phyloP scores from a whole-genome alignment of 2,113 vertebrate genomes.

The Setophaga petechia region DNA sequence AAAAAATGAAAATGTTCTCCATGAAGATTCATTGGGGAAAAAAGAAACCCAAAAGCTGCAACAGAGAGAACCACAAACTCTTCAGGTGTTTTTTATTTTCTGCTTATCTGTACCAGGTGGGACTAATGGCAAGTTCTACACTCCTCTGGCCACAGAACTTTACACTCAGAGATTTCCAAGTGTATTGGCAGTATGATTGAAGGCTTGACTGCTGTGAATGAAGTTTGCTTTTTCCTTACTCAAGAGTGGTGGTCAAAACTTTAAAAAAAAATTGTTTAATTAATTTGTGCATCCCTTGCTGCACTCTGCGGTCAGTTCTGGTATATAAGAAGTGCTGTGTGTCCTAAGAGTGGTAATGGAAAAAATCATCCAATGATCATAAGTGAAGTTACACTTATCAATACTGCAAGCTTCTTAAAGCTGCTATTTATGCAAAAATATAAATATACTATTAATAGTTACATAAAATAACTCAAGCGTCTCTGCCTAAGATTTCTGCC shows the following conservation, averaged over 20 bases:
- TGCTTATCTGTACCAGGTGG: not conserved
- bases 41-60: not conserved
- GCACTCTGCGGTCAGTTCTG: not conserved
- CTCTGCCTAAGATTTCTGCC: not conserved
- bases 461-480: not conserved
- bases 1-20: not conserved
- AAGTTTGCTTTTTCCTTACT: not conserved
- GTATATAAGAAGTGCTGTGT: not conserved
- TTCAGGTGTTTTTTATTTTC: not conserved
- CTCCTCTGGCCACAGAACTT: not conserved
- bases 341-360: not conserved
- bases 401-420: not conserved
- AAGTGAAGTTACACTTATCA: not conserved
- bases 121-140: not conserved
- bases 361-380: not conserved
- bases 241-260: not conserved
- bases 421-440: not conserved
- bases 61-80: not conserved
- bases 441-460: not conserved
- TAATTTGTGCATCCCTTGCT: not conserved
- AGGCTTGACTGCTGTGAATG: not conserved
- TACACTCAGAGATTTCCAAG: not conserved
- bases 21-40: not conserved
- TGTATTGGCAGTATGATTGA: not conserved
- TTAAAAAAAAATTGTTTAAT: not conserved